Base-by-base conservation (phyloP, 1,140 invertebrate species). In the Listronotus oregonensis region DNA sequence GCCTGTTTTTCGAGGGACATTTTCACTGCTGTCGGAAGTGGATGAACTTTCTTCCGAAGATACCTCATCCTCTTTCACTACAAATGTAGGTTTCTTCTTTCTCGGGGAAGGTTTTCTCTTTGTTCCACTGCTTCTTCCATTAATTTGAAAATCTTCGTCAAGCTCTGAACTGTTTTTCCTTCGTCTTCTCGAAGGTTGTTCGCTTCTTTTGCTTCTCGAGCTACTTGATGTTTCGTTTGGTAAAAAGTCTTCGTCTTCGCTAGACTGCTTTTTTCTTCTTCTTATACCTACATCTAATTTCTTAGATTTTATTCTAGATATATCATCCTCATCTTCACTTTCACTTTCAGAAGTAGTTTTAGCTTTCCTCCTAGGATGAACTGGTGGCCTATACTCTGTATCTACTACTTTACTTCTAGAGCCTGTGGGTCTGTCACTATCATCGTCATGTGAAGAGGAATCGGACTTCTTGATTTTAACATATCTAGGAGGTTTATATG, bases 1-100 rank as follows among this genome's bases (percentile, higher is more conserved):
- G 40, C 39, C 50, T 11, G 15, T 43, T 44, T 63, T 63, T 39
- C 61, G 40, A n/a, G 15, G 15, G 8, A 18, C 17, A 21, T 39
- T 9, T 42, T 54, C 39, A 11, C 21, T 32, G 3, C 12, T 21
- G 5, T 54, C 51, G 12, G 12, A 14, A 37, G 8, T 37, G 0
- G 31, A 34, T 6, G 17, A 11, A 21, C 15, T 50, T 32, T 63
- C 50, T 14, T 44, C 44, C 0, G 43, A 54, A 14, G 50, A 44
- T n/a, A 21, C 44, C 11, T 37, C 34, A 1, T 37, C 34, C 11
- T 37, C 34, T 12, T 37, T 12, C 34, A 37, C 34, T 1, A 37
- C 34, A 12, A 37, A 37, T 12, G 34, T 1, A 37, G 7, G 11
- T 37, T 37, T 37, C 7, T 12, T 37, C 34, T 37, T 37, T 8